Conservation (phyloP, 2,797 vertebrate species). For the Gastrophryne carolinensis region DNA sequence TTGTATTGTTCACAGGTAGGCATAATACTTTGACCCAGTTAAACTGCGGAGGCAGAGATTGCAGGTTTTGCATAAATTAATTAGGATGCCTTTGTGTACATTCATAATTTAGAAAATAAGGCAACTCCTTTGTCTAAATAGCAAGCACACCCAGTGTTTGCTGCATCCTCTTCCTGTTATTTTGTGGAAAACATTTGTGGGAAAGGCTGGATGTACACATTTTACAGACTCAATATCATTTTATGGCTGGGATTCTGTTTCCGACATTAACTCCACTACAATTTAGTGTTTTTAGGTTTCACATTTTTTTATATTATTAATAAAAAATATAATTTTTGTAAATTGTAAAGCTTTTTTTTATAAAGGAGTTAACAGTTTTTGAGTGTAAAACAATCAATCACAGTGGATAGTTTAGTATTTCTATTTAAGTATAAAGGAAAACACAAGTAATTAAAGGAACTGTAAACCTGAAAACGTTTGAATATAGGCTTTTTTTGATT, state of each 20-base stretch:
- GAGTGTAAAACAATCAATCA: too few species aligned
- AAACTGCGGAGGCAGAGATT: background rate
- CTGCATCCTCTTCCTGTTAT: slow-evolving; percentile 1
- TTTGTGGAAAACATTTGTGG: background rate
- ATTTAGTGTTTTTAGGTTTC: too few species aligned
- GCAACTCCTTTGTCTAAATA: slow-evolving; percentile 36
- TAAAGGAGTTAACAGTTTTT: too few species aligned
- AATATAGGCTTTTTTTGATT: too few species aligned
- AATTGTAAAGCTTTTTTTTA: too few species aligned
- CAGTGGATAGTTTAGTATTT: too few species aligned
- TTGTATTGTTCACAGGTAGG: background rate
- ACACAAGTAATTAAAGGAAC: too few species aligned
- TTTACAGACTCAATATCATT: background rate
- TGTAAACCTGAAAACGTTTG: too few species aligned
- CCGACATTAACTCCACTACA: too few species aligned
- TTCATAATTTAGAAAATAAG: slow-evolving; percentile 15
- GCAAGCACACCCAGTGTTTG: slow-evolving; percentile 27
- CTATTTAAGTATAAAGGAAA: too few species aligned
- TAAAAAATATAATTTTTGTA: too few species aligned
- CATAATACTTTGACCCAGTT: slow-evolving; percentile 31
- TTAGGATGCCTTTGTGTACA: slow-evolving; percentile 31
- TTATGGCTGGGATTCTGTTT: background rate
- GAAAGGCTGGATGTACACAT: background rate
- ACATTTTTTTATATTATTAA: too few species aligned
- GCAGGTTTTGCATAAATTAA: slow-evolving; percentile 30